Conservation (phyloP, 2,797 vertebrate species). For the Gambusia yucatana region DNA sequence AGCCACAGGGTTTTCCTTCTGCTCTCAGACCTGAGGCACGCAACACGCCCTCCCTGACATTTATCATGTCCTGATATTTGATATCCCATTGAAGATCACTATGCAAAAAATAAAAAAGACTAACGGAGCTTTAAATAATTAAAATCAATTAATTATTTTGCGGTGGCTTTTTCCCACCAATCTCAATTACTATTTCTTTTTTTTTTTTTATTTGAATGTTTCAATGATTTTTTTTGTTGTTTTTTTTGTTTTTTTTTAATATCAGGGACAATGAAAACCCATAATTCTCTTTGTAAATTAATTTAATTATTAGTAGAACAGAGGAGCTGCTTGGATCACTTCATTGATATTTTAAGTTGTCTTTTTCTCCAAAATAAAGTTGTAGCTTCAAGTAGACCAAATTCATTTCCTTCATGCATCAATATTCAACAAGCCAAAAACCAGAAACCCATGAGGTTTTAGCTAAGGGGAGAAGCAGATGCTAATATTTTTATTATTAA, state of each 20-base stretch:
- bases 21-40: conserved; percentile 19
- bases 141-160: neutral
- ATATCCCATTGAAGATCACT: conserved; percentile 11
- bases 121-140: conserved; percentile 1
- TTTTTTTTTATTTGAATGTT: neutral
- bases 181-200: neutral
- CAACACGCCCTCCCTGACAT: conserved; percentile 3
- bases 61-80: conserved; percentile 21
- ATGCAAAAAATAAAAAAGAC: neutral
- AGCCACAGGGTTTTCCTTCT: conserved; percentile 28
- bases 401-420: conserved; percentile 43
- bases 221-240: no score
- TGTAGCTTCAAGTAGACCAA: conserved; percentile 15
- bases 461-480: conserved; percentile 19
- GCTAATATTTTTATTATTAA: conserved; percentile 58
- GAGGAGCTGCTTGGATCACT: neutral
- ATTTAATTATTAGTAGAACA: conserved; percentile 20
- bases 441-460: conserved; percentile 35
- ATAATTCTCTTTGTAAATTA: conserved; percentile 29
- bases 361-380: conserved; percentile 14
- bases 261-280: conserved; percentile 10
- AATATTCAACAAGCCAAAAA: conserved; percentile 46
- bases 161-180: neutral
- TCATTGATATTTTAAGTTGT: neutral
- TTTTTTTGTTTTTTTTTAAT: no score